Evolutionary conservation across 2,888 invertebrate species (phyloP), one percentile per base, ranked within the genome.

Genomic region (Thymelicus lineola): DNA sequence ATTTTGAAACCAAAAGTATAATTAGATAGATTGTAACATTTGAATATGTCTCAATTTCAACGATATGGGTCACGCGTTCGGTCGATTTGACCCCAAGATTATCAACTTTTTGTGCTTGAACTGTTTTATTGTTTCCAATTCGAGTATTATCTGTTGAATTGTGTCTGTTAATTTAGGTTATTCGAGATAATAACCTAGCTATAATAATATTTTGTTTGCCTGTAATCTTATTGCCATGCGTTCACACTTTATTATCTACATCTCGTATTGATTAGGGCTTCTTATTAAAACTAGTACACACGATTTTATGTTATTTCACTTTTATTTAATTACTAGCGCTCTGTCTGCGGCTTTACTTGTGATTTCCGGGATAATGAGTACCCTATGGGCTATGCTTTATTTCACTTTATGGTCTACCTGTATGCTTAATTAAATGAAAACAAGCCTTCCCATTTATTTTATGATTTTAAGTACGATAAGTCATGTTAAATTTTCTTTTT

Each of bases 41-140:
- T 42, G 7, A 71, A 75, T 73, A 75, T 74, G 75, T 74, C 75
- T 79, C 70, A 73, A 65, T 76, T 78, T 74, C 74, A 73, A 74
- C 75, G 79, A 90, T 85, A 81, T 86, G 80, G 88, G 88, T 87
- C 88, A 83, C 75, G 75, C 79, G 75, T 71, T 74, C 72, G 72
- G 66, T 71, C 74, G 80, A 82, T 83, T 82, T 87, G 90, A 89
- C 89, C 90, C 77, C 74, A 20, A 79, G 90, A 91, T 89, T 79
- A 77, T 76, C 62, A 76, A 80, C 75, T 85, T 83, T 90, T 85
- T 86, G 85, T 82, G 78, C 78, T 79, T 82, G 78, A 80, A 82
- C 79, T 80, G 78, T 82, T 83, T 87, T 86, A 91, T 91, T 92
- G 90, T 91, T 87, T 87, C 81, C 80, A 84, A 80, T 83, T 84